Percentiles rank a stretch among this genome's conserved stretches.
phyloP scores from a whole-genome alignment of 2,797 vertebrate genomes.

The Spizella passerina region DNA sequence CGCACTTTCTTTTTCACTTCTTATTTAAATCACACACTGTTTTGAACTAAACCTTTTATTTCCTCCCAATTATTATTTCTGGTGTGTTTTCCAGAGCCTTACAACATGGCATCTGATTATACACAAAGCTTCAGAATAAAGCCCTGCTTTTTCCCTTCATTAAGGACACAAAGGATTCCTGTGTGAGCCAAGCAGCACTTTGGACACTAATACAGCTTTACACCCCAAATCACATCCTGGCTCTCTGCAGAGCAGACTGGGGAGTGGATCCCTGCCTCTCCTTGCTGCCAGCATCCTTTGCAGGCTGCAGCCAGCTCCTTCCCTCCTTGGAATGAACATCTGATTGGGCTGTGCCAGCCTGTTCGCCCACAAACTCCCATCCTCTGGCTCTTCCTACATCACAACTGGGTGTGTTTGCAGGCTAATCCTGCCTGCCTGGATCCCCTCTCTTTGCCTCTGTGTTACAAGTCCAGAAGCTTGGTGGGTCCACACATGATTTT shows the following conservation, averaged over 20 bases:
- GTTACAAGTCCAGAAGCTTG: neutral
- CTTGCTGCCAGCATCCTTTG: constrained; percentile 61
- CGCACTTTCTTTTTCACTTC: constrained; percentile 75
- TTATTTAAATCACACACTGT: constrained; percentile 79
- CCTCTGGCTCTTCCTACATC: constrained; percentile 27
- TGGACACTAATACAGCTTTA: constrained; percentile 78
- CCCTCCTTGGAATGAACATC: constrained; percentile 70
- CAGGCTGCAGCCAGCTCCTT: constrained; percentile 70
- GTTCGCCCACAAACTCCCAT: constrained; percentile 37
- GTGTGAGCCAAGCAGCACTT: constrained; percentile 75
- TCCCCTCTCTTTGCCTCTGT: neutral
- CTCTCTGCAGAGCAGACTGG: constrained; percentile 77
- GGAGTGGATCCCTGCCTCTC: constrained; percentile 68
- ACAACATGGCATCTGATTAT: constrained; percentile 79
- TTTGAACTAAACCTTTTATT: constrained; percentile 81
- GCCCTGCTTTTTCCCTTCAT: constrained; percentile 79
- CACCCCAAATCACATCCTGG: constrained; percentile 74
- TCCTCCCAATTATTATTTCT: constrained; percentile 82
- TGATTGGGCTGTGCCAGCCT: constrained; percentile 48
- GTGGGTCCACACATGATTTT: neutral
- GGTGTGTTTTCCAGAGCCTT: constrained; percentile 81
- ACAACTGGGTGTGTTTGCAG: rapidly evolving
- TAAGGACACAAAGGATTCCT: constrained; percentile 79
- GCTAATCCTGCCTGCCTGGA: neutral
- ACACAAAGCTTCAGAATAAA: constrained; percentile 78